A percentile compares a stretch with the other conserved stretches of the same genome.
Conservation (phyloP, 2,888 invertebrate genomes). For the Pilophorus perplexus region DNA sequence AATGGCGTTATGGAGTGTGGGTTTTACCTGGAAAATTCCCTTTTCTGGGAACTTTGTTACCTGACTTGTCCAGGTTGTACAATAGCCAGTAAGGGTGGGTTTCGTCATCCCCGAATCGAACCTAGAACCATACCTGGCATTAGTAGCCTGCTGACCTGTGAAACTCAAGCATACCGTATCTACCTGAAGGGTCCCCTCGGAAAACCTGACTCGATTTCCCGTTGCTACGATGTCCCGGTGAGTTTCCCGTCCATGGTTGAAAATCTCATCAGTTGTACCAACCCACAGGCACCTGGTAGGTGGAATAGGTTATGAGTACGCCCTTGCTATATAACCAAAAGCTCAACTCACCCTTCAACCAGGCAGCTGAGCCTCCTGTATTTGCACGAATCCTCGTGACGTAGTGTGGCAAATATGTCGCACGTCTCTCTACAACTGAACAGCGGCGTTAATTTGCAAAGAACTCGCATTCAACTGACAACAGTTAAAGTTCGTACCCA, state of each 20-base stretch:
- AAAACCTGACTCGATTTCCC: neutral
- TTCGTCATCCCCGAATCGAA: constrained; percentile 24
- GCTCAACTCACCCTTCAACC: constrained; percentile 24
- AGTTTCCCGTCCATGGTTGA: constrained; percentile 1
- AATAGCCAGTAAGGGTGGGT: constrained; percentile 20
- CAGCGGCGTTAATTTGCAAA: neutral
- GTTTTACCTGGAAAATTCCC: neutral
- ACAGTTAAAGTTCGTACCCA: constrained; percentile 10
- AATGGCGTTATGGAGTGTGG: neutral
- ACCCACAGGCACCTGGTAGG: constrained; percentile 23
- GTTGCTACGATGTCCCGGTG: constrained; percentile 11
- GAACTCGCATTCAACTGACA: neutral
- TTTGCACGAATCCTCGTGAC: constrained; percentile 19
- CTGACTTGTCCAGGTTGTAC: too few species aligned
- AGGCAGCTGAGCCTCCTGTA: constrained; percentile 14
- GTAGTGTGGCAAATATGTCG: constrained; percentile 5
- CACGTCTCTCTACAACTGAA: constrained; percentile 15
- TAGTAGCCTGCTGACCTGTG: neutral
- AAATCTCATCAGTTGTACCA: constrained; percentile 10
- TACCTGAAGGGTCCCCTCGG: constrained; percentile 21
- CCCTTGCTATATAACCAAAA: too few species aligned
- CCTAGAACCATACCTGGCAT: constrained; percentile 11
- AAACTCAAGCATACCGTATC: neutral
- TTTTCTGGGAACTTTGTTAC: neutral
- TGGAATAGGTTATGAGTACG: too few species aligned